Evolutionary conservation across 2,888 invertebrate species (phyloP).

Genomic region (Nomada lathburiana): DNA sequence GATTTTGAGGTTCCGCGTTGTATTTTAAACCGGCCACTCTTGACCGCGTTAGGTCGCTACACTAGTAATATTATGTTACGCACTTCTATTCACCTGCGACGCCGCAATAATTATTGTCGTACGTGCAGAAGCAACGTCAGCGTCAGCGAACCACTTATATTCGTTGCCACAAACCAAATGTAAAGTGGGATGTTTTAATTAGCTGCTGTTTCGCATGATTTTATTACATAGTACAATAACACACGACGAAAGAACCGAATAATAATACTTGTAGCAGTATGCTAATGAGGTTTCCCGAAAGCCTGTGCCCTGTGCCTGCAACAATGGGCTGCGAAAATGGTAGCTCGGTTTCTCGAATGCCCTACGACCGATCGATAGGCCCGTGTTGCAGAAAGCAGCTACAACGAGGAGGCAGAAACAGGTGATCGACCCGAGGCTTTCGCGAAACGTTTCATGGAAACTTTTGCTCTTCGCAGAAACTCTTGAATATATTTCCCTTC

Average conservation of each 20-base stretch:
- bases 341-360: constrained; percentile 65
- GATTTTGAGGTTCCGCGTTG: too few relatives aligned
- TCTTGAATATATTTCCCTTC: constrained; percentile 15
- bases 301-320: constrained; percentile 24
- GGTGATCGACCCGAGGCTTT: constrained; percentile 70
- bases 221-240: constrained; percentile 15
- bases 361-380: constrained; percentile 67
- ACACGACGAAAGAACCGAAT: constrained; percentile 3
- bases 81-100: background rate
- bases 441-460: constrained; percentile 49
- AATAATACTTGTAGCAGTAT: constrained; percentile 33
- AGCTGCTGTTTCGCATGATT: constrained; percentile 24
- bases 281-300: constrained; percentile 50
- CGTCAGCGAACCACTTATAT: constrained; percentile 4
- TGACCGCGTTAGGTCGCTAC: too few relatives aligned
- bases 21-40: background rate
- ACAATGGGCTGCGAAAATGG: constrained; percentile 65
- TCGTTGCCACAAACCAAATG: background rate
- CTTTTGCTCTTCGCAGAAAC: constrained; percentile 31
- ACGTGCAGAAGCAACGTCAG: background rate
- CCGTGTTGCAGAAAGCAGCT: constrained; percentile 57
- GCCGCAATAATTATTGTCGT: background rate
- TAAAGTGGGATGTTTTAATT: constrained; percentile 28
- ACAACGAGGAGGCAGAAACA: constrained; percentile 59
- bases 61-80: background rate